Evolutionary conservation across 2,888 invertebrate genomes (phyloP), one percentile per base, ranked within the genome.

Genomic region (Agriopis leucophaearia): DNA sequence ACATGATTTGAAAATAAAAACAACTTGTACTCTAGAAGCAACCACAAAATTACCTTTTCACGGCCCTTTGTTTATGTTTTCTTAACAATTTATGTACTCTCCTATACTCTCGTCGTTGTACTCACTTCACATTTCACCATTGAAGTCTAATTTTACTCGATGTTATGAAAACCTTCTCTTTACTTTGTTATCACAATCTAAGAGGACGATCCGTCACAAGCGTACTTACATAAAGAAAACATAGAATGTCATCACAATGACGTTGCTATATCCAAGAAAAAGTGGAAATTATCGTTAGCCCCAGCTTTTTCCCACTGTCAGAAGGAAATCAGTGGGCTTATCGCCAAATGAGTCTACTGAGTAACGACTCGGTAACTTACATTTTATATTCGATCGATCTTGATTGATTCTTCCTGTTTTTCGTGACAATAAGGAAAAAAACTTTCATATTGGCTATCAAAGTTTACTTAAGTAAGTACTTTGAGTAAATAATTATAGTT

Each of bases 281-380:
- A 61, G 58, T 57, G 62, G 66, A 70, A 68, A 70, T 72, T 71
- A 66, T 71, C 69, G 70, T 71, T 71, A 71, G 66, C 60, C 40
- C 45, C 64, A 68, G 64, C 65, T 69, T 73, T 69, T 68, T 58
- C 68, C 66, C 40, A 66, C 42, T 55, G 67, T 63, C 48, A 54
- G 63, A 64, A 67, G 51, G 27, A 40, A 73, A 69, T 73, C 71
- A 70, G 66, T 69, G 71, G 60, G 74, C 72, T 72, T 74, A 72
- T 74, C 70, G 71, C 71, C 69, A 73, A 73, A 71, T 74, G 68
- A 73, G 68, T 66, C 62, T 66, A 51, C 68, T 70, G 67, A 68
- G 61, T 70, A 69, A 74, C 69, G 66, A 67, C 64, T 67, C 61
- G 38, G 50, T 70, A 72, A 71, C 69, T 72, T 70, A 66, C 68